Evolutionary conservation across 2,888 invertebrate genomes (phyloP), one percentile per base, ranked within the genome.

Genomic region (Sinhomidia bicolor): DNA sequence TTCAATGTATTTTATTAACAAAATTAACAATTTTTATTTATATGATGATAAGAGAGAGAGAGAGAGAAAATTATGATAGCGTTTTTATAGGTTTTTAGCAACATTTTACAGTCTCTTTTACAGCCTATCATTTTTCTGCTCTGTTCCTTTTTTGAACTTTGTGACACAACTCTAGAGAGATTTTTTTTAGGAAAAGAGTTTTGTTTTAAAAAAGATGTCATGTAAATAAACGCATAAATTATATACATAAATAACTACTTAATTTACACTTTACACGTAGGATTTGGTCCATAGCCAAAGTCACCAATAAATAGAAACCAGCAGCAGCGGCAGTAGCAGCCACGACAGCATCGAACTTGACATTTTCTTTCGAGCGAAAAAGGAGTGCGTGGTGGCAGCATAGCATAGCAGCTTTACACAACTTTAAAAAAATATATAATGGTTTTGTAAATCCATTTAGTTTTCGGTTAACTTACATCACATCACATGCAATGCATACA

Each of bases 291-390:
- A 20, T 10, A 71, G 71, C 71, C 71, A 71, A 71, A 71, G 20
- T 71, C 41, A n/a, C 71, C 41, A 41, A 44, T 17, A 65, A 36
- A n/a, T n/a, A 47, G 12, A 47, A 47, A 12, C 3, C 47, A 47
- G 23, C 7, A 57, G 57, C 2, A 17, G 10, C 6, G 23, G 23
- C n/a, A 57, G 57, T 3, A 57, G 57, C 2, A 17, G 10, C 6
- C 20, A n/a, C n/a, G 23, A 23, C 29, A 71, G 20, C 20, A 71
- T n/a, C 71, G 71, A 71, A 71, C 71, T 71, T 71, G 71, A 71
- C 71, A 71, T 71, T 71, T 71, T 41, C 71, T 71, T 23, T 54
- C n/a, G 60, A 62, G 12, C 4, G 17, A 57, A 14, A 23, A 17
- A 57, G 57, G 23, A 57, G 20, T 57, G 57, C 57, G 20, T 20